A percentile compares a stretch with the other conserved stretches of the same genome.
Evolutionary conservation across 2,888 invertebrate species (phyloP).

Genomic region (Thymelicus lineola): DNA sequence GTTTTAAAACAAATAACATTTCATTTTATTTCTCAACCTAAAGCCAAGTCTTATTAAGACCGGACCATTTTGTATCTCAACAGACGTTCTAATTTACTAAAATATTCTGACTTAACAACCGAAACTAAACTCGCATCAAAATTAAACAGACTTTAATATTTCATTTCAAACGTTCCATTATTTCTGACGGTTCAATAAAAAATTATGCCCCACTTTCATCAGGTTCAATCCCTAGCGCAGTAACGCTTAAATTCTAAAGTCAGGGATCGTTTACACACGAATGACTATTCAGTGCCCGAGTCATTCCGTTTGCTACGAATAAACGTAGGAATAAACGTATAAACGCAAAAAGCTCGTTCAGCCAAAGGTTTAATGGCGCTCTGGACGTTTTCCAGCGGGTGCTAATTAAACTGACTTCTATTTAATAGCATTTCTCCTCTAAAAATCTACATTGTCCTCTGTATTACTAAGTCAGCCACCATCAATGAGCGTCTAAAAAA

Average conservation of each 20-base stretch:
- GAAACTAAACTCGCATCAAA: neutral
- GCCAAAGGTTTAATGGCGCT: constrained; percentile 1
- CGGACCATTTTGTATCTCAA: constrained; percentile 17
- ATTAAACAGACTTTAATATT: neutral
- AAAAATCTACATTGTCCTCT: too few relatives aligned
- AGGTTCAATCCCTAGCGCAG: constrained; percentile 27
- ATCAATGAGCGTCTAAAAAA: too few relatives aligned
- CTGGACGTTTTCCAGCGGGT: neutral
- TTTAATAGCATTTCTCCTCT: too few relatives aligned
- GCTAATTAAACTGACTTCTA: too few relatives aligned
- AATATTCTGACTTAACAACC: neutral
- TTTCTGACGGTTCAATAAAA: constrained; percentile 6
- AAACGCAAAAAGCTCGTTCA: constrained; percentile 4
- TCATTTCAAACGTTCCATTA: neutral
- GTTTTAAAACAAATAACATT: too few relatives aligned
- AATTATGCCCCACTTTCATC: constrained; percentile 10
- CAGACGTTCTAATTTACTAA: constrained; percentile 10
- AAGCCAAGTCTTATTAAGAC: neutral
- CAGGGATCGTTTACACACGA: constrained; percentile 29
- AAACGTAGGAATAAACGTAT: constrained; percentile 5
- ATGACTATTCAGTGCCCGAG: constrained; percentile 19
- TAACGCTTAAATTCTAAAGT: constrained; percentile 27
- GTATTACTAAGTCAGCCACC: too few relatives aligned
- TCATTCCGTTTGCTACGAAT: constrained; percentile 9
- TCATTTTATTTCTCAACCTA: too few relatives aligned